These are phyloP conservation scores for Drosophila macrospina DNA, from an alignment of 2,888 invertebrate species.

Conservation along the genomic window DNA sequence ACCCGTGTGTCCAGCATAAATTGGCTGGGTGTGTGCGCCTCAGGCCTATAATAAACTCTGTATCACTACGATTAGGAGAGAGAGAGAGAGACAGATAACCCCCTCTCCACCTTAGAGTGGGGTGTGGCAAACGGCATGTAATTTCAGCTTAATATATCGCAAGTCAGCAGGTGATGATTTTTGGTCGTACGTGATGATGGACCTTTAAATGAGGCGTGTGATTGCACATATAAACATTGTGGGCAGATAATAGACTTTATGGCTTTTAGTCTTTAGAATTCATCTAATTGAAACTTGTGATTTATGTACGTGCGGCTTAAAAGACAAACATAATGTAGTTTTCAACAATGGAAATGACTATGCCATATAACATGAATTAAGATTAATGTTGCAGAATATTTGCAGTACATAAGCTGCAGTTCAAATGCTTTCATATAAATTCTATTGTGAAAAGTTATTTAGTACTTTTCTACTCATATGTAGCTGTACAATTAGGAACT, in stretches of 20 bases:
- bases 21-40: constrained; percentile 16
- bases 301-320: not conserved
- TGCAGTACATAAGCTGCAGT: no score
- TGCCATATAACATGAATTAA: no score
- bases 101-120: not conserved
- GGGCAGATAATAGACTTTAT: constrained; percentile 8
- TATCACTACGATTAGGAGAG: not conserved
- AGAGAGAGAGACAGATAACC: not conserved
- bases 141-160: constrained; percentile 52
- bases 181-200: constrained; percentile 31
- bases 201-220: constrained; percentile 21
- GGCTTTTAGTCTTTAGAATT: not conserved
- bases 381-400: no score
- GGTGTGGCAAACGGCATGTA: constrained; percentile 46
- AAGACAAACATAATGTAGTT: no score
- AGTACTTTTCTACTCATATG: no score
- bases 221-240: constrained; percentile 6
- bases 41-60: constrained; percentile 31
- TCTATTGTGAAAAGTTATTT: no score
- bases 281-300: constrained; percentile 40
- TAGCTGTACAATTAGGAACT: no score
- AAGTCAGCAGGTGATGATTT: constrained; percentile 73
- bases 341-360: no score
- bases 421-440: no score
- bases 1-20: constrained; percentile 31